Conservation (phyloP, 2,888 invertebrate species). For the Gandaritis pyraliata region DNA sequence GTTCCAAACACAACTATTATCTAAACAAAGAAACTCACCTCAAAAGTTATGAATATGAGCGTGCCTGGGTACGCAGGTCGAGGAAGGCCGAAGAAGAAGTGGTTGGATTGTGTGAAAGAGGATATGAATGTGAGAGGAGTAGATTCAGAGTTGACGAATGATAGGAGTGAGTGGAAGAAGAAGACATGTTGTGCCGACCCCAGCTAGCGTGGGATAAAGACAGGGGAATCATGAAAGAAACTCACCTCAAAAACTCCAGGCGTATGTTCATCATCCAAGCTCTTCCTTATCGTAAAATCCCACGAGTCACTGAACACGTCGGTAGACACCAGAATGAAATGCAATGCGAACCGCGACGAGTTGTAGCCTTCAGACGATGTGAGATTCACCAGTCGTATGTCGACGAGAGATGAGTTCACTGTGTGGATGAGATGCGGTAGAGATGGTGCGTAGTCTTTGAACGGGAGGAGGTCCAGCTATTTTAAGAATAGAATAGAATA, state of each 20-base stretch:
- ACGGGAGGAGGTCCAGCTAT: slow-evolving; percentile 82
- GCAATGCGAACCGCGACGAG: slow-evolving; percentile 85
- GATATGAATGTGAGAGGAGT: no score
- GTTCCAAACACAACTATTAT: no score
- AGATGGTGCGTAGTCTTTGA: slow-evolving; percentile 73
- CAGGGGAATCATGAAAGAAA: no score
- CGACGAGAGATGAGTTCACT: slow-evolving; percentile 86
- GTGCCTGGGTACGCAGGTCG: no score
- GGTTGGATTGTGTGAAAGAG: no score
- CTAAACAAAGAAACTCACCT: no score
- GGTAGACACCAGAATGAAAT: slow-evolving; percentile 80
- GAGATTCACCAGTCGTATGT: slow-evolving; percentile 84
- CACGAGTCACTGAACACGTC: slow-evolving; percentile 67
- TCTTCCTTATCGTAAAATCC: slow-evolving; percentile 74
- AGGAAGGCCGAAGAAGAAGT: no score
- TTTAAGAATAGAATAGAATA: slow-evolving; percentile 33
- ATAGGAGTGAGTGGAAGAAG: no score
- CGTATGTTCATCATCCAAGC: slow-evolving; percentile 89
- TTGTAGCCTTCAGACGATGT: slow-evolving; percentile 73
- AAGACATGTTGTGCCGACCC: no score
- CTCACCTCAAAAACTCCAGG: slow-evolving; percentile 89
- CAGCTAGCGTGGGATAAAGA: no score
- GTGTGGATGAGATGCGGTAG: slow-evolving; percentile 87
- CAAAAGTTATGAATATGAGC: no score
- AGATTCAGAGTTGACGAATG: no score